A percentile compares a stretch with the other conserved stretches of the same genome.
phyloP scores from a whole-genome alignment of 2,888 invertebrate species.

The Onchidella celtica region DNA sequence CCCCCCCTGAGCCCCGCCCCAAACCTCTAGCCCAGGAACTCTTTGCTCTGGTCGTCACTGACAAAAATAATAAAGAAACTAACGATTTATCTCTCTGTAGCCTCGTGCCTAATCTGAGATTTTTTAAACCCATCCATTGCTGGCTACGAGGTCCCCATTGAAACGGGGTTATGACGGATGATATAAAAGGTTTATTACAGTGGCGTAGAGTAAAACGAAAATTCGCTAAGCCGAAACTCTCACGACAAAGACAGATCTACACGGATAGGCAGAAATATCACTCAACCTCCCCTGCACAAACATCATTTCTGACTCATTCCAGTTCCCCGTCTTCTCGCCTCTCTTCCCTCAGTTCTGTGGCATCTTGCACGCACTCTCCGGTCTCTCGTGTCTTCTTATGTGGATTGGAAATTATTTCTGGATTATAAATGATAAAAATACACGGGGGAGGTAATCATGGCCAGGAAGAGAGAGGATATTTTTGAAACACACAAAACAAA shows the following conservation, averaged over 20 bases:
- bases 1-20: background rate
- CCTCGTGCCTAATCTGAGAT: background rate
- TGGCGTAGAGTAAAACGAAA: background rate
- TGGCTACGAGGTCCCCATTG: background rate
- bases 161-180: background rate
- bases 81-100: slow-evolving; percentile 1
- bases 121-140: slow-evolving; percentile 2
- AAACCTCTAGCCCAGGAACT: background rate
- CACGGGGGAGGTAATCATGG: background rate
- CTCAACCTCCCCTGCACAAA: background rate
- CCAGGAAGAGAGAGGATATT: no score
- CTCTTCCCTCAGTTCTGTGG: no score
- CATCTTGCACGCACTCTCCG: no score
- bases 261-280: background rate
- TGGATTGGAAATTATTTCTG: background rate
- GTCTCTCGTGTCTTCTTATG: no score
- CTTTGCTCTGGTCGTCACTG: background rate
- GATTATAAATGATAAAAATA: background rate
- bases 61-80: background rate
- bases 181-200: background rate
- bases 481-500: background rate
- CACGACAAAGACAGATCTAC: slow-evolving; percentile 11
- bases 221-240: background rate
- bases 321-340: background rate
- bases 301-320: background rate